These are phyloP conservation scores for Leptinotarsa lineolata DNA, from an alignment of 1,140 invertebrate genomes.

Conservation along the genomic window DNA sequence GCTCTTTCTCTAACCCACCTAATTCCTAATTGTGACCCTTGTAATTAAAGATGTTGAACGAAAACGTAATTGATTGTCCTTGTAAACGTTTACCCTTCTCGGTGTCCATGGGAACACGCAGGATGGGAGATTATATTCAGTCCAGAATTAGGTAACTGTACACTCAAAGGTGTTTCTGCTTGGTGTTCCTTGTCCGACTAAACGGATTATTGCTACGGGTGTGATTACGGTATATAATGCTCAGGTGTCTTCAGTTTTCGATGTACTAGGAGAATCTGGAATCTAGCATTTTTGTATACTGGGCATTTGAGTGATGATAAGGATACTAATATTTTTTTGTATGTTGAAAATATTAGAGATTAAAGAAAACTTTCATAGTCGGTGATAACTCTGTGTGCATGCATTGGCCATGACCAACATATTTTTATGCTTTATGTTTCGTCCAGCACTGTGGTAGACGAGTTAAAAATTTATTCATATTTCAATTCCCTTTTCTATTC, in stretches of 20 bases:
- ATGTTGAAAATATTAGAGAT: no score
- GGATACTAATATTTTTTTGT: no score
- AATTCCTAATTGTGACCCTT: conserved; percentile 8
- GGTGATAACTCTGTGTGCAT: no score
- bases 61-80: conserved; percentile 11
- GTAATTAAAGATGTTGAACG: conserved; percentile 8
- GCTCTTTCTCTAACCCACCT: not conserved
- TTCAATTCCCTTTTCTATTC: no score
- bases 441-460: no score
- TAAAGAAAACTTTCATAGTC: no score
- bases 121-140: conserved; percentile 10
- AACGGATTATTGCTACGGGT: conserved; percentile 13
- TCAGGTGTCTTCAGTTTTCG: not conserved
- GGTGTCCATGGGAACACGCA: conserved; percentile 22
- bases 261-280: not conserved
- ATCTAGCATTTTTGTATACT: not conserved
- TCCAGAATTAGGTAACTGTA: conserved; percentile 24
- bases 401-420: no score
- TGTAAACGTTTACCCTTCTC: conserved; percentile 13
- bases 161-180: conserved; percentile 27
- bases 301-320: no score
- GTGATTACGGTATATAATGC: conserved; percentile 14
- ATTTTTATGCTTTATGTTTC: no score
- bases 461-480: no score
- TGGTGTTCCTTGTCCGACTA: conserved; percentile 15